phyloP scores from a whole-genome alignment of 1,140 invertebrate genomes.

The Triops longicaudatus region DNA sequence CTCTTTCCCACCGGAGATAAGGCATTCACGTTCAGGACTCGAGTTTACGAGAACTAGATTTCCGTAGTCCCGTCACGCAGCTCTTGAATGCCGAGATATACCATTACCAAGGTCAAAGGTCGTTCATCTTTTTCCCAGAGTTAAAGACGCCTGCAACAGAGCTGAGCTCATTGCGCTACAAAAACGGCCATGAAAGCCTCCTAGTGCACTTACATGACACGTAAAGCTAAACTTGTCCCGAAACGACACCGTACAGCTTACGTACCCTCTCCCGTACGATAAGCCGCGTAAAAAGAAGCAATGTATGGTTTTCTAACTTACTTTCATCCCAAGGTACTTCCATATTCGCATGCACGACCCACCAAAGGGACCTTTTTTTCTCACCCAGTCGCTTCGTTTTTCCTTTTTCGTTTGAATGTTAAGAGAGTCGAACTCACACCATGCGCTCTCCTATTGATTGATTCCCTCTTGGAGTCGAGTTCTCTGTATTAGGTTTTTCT shows the following conservation, averaged over 20 bases:
- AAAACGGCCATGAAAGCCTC: too few species aligned
- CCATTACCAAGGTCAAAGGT: not conserved
- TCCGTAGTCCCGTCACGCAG: not conserved
- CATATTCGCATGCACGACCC: not conserved
- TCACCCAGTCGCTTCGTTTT: not conserved
- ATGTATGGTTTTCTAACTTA: too few species aligned
- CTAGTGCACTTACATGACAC: too few species aligned
- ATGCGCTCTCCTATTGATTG: constrained; percentile 15
- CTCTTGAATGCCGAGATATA: not conserved
- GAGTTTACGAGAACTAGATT: too few species aligned
- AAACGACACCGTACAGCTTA: too few species aligned
- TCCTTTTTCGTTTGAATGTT: too few species aligned
- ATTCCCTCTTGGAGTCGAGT: not conserved
- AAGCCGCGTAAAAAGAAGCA: too few species aligned
- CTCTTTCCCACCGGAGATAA: too few species aligned
- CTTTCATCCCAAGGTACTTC: too few species aligned
- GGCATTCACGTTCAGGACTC: too few species aligned
- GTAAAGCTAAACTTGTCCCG: too few species aligned
- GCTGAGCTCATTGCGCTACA: not conserved
- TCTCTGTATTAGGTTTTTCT: not conserved
- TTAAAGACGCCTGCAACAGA: not conserved
- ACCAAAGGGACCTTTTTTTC: not conserved
- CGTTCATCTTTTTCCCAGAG: not conserved
- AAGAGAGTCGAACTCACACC: constrained; percentile 12
- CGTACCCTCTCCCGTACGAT: too few species aligned